Base-by-base conservation (phyloP, 2,797 vertebrate species). In the Coracias cyanogaster region DNA sequence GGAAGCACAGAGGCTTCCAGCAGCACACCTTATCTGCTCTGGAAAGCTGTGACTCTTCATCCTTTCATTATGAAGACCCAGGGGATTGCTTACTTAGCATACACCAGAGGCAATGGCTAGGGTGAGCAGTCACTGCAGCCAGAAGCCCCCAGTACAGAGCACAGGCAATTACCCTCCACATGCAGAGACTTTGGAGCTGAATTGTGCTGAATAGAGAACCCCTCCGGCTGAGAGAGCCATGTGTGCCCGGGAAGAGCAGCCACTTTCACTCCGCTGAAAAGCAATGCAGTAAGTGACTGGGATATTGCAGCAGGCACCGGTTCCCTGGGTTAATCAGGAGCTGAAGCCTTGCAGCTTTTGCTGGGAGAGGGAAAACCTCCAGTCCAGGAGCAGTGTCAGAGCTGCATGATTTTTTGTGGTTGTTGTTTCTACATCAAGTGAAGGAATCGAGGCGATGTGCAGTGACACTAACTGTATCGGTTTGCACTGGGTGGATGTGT, bases 281-380 rank as follows among this genome's bases (percentile, higher is more conserved):
- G 88, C 95, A 96, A 96, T 96, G 97, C 98, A 97, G 98, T 95
- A 92, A 93, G 96, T 94, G 79, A 90, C 73, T 21, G 71, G 77
- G 93, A 2, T 69, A 93, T 94, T 97, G 97, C 94, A 96, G 97
- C 93, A 96, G 95, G 81, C 83, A 39, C 62, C 0, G 52, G 46
- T 80, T 43, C 89, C 90, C 70, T 3, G 18, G 73, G 65, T 82
- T 90, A 4, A 19, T 3, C 81, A 7, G 92, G 82, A 64, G 87
- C 91, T 15, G 76, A 11, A 94, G 65, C 90, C 83, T 77, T 67
- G 84, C 95, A 91, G 96, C 84, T 84, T 31, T 52, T 49, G 92
- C 82, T 17, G 90, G 15, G 28, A 51, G 60, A 72, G 54, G 31
- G 25, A 49, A 64, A 77, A 3, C 57, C 89, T 78, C 73, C 73